phyloP scores from a whole-genome alignment of 2,888 invertebrate genomes.

The Tachina lurida region DNA sequence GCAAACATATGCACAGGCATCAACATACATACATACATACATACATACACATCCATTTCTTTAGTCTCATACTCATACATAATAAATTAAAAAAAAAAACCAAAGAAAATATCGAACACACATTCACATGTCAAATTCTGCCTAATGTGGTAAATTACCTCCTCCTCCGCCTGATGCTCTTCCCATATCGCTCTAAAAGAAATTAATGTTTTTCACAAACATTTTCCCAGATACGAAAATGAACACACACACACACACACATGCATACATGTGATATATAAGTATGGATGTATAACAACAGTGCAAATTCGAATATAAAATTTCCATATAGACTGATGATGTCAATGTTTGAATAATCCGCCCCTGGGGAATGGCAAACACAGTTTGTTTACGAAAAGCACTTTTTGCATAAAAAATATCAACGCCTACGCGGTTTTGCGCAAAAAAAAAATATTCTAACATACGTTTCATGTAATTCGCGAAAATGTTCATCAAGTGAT shows the following conservation, averaged over 20 bases:
- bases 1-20: slow-evolving; percentile 57
- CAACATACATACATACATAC: slow-evolving; percentile 42
- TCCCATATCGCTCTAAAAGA: slow-evolving; percentile 36
- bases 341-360: slow-evolving; percentile 66
- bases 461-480: slow-evolving; percentile 73
- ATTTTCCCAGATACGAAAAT: slow-evolving; percentile 27
- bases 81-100: slow-evolving; percentile 29
- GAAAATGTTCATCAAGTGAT: slow-evolving; percentile 68
- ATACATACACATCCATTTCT: slow-evolving; percentile 24
- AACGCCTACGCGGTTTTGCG: slow-evolving; percentile 73
- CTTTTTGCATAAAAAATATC: slow-evolving; percentile 51
- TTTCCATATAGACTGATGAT: slow-evolving; percentile 68
- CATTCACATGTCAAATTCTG: slow-evolving; percentile 52
- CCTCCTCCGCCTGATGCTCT: background rate
- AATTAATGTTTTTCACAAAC: slow-evolving; percentile 61
- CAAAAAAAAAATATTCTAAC: slow-evolving; percentile 56
- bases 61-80: slow-evolving; percentile 4
- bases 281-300: background rate
- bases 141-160: slow-evolving; percentile 49
- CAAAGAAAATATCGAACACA: slow-evolving; percentile 40
- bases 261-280: background rate
- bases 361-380: slow-evolving; percentile 62
- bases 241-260: slow-evolving; percentile 1
- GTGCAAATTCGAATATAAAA: slow-evolving; percentile 20
- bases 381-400: slow-evolving; percentile 44